Evolutionary conservation across 2,113 vertebrate genomes (phyloP).

Genomic region (Misgurnus mizolepis): DNA sequence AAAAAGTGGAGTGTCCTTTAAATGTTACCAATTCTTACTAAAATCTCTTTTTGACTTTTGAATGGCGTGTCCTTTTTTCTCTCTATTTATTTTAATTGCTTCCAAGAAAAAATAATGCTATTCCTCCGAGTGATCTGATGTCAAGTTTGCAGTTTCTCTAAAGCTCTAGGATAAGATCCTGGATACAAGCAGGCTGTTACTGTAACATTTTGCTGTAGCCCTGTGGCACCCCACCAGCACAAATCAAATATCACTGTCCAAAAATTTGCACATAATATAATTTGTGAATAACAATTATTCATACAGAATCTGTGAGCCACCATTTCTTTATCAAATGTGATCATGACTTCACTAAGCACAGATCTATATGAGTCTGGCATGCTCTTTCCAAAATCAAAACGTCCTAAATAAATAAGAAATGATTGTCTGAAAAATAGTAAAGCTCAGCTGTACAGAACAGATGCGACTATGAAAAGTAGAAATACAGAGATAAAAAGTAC

Average conservation of each 20-base stretch:
- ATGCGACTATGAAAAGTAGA: slow-evolving; percentile 32
- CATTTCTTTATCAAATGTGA: not conserved
- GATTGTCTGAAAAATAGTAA: not conserved
- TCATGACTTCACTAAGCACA: not conserved
- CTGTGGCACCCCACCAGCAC: too few relatives aligned
- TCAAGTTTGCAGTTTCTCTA: too few relatives aligned
- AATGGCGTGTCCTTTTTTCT: too few relatives aligned
- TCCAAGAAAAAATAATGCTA: too few relatives aligned
- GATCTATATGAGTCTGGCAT: slow-evolving; percentile 1
- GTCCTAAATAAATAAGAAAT: slow-evolving; percentile 40
- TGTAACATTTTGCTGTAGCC: too few relatives aligned
- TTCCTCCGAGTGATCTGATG: too few relatives aligned
- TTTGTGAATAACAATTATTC: slow-evolving; percentile 5
- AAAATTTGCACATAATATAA: slow-evolving; percentile 4
- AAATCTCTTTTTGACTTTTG: too few relatives aligned
- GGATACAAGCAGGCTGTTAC: too few relatives aligned
- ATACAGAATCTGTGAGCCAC: not conserved
- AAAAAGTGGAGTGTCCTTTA: too few relatives aligned
- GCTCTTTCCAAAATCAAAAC: slow-evolving; percentile 19
- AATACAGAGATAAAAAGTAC: slow-evolving; percentile 44
- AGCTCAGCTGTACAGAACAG: slow-evolving; percentile 63
- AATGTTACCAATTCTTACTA: too few relatives aligned
- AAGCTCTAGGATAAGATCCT: too few relatives aligned
- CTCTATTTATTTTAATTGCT: too few relatives aligned
- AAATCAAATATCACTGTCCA: not conserved